These are phyloP conservation scores for Antidorcas marsupialis DNA, from an alignment of 2,113 vertebrate species.

Conservation along the genomic window DNA sequence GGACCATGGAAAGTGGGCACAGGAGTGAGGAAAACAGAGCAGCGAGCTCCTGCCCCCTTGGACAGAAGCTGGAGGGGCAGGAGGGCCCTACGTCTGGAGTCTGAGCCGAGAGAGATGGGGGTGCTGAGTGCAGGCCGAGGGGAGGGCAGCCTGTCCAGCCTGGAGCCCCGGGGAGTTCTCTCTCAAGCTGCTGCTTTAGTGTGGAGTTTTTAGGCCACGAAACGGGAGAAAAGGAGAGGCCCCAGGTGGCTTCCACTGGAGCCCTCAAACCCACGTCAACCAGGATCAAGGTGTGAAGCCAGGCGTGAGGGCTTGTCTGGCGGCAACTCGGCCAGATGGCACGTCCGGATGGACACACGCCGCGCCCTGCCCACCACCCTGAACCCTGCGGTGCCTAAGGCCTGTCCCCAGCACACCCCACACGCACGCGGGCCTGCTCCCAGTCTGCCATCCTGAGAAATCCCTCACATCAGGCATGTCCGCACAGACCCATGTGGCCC, in stretches of 20 bases:
- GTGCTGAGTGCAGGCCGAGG: neutral
- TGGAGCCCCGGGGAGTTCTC: neutral
- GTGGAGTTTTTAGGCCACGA: constrained; percentile 62
- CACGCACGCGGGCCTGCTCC: rapidly evolving
- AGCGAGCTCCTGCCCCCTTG: neutral
- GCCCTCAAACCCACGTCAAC: constrained; percentile 60
- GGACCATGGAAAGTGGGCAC: neutral
- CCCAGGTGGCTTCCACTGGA: constrained; percentile 67
- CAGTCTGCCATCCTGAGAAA: neutral
- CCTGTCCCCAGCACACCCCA: rapidly evolving
- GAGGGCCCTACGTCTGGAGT: neutral
- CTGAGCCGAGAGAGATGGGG: neutral
- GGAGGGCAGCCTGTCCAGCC: neutral
- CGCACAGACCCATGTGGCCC: rapidly evolving
- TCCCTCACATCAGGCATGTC: neutral
- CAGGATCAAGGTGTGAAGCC: constrained; percentile 74
- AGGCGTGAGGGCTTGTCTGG: constrained; percentile 72
- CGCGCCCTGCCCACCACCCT: constrained; percentile 67
- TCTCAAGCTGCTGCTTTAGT: constrained; percentile 58
- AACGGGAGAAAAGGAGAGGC: neutral
- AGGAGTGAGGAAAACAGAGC: neutral
- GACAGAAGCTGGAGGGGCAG: too few relatives aligned
- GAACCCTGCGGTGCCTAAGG: neutral
- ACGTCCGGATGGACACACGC: constrained; percentile 52
- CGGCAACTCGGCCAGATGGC: constrained; percentile 72